A percentile compares a stretch with the other conserved stretches of the same genome.
These are phyloP conservation scores for Anser cygnoides DNA, from an alignment of 2,113 vertebrate species.

Conservation along the genomic window DNA sequence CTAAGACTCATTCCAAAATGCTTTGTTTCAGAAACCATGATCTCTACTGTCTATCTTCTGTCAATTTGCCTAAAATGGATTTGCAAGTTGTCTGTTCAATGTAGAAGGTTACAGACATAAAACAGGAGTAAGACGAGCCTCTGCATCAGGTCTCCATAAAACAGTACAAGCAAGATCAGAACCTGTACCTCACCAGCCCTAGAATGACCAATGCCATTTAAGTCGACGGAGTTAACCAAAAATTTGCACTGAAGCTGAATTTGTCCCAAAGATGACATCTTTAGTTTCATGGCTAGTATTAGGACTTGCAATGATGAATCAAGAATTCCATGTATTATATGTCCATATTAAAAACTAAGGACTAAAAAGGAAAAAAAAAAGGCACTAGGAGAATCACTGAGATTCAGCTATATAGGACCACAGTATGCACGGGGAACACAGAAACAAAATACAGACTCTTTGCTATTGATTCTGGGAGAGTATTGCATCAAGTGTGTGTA, in stretches of 20 bases:
- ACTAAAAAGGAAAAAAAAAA: background rate
- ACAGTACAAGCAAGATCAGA: background rate
- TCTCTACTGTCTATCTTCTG: background rate
- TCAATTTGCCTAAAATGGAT: background rate
- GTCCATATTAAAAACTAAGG: background rate
- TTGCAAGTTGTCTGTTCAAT: background rate
- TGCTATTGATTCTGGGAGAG: background rate
- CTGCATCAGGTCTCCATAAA: background rate
- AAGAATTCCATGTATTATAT: background rate
- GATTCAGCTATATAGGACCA: background rate
- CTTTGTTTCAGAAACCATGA: background rate
- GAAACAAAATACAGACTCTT: background rate
- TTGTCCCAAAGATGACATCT: background rate
- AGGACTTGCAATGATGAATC: background rate
- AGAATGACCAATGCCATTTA: background rate
- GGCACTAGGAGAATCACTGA: background rate
- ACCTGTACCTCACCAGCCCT: background rate
- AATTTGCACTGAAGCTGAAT: background rate
- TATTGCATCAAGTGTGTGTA: background rate
- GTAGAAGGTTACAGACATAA: background rate
- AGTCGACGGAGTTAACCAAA: background rate
- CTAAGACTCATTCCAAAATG: background rate
- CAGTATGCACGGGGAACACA: fast-evolving
- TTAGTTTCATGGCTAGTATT: background rate
- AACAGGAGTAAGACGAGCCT: background rate